Conservation (phyloP, 2,797 vertebrate genomes). For the Hypotaenidia philippensis region DNA sequence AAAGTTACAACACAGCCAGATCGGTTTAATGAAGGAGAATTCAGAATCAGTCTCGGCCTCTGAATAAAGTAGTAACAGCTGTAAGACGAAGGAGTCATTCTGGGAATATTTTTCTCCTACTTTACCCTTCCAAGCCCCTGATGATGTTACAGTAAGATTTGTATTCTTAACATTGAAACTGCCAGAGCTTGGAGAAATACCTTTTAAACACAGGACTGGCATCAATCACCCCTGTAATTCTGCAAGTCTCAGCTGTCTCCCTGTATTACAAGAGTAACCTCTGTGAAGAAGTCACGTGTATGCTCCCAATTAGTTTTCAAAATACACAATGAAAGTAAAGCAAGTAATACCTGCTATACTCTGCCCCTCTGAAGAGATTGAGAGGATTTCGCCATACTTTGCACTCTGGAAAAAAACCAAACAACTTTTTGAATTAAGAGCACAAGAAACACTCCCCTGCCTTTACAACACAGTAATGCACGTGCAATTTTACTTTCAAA, state of each 20-base stretch:
- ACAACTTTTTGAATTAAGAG: background rate
- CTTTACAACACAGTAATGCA: background rate
- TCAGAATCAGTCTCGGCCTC: background rate
- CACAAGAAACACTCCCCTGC: background rate
- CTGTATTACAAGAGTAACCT: background rate
- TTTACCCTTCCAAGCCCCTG: background rate
- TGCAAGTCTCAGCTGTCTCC: background rate
- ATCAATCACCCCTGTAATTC: background rate
- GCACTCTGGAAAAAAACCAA: conserved; percentile 85
- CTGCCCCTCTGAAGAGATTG: conserved; percentile 97
- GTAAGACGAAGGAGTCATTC: no score
- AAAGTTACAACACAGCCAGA: background rate
- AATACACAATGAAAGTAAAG: background rate
- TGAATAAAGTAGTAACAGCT: background rate
- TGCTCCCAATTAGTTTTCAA: background rate
- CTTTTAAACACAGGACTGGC: background rate
- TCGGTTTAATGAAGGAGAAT: background rate
- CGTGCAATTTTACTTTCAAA: background rate
- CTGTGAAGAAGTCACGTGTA: background rate
- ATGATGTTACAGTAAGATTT: background rate
- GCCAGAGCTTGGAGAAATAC: background rate
- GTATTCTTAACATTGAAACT: background rate
- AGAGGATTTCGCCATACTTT: conserved; percentile 99
- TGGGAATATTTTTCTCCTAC: background rate
- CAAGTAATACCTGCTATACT: conserved; percentile 94